These are phyloP conservation scores for Ectemnius continuus DNA, from an alignment of 2,888 invertebrate genomes.

Conservation along the genomic window DNA sequence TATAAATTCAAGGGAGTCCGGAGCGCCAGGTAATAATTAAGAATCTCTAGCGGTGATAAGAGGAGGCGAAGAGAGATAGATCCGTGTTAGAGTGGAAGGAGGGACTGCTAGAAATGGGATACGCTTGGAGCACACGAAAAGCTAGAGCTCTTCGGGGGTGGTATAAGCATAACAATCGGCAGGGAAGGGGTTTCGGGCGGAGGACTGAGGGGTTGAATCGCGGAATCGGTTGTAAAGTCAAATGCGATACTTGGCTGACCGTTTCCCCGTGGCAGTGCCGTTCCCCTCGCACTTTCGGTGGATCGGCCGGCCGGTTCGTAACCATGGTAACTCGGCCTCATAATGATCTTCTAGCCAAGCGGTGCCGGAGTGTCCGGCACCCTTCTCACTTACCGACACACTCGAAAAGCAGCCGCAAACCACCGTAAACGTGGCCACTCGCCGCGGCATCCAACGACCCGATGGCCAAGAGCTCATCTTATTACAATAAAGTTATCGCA, in stretches of 20 bases:
- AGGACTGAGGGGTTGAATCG: conserved; percentile 13
- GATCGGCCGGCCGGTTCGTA: conserved; percentile 66
- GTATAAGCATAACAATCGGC: conserved; percentile 70
- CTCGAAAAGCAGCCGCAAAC: conserved; percentile 69
- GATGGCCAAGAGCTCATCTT: conserved; percentile 64
- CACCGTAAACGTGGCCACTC: conserved; percentile 42
- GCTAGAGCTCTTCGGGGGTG: conserved; percentile 7
- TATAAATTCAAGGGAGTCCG: not conserved
- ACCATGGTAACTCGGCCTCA: conserved; percentile 76
- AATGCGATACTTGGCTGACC: conserved; percentile 75
- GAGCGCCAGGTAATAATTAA: conserved; percentile 1
- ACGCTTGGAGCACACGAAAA: conserved; percentile 4
- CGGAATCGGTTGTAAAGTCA: conserved; percentile 74
- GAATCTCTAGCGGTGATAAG: not conserved
- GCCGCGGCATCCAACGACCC: conserved; percentile 42
- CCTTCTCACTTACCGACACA: conserved; percentile 74
- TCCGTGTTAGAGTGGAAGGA: not conserved
- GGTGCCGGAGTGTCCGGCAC: conserved; percentile 69
- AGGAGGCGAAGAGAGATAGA: not conserved
- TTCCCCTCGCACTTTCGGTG: conserved; percentile 62
- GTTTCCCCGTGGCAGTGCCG: conserved; percentile 61
- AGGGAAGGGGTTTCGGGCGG: no score
- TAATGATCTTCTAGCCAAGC: conserved; percentile 73
- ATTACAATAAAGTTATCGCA: conserved; percentile 74
- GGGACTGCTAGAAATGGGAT: conserved; percentile 6